A percentile compares a stretch with the other conserved stretches of the same genome.
phyloP scores from a whole-genome alignment of 23 tunicate species.

The Styela plicata region DNA sequence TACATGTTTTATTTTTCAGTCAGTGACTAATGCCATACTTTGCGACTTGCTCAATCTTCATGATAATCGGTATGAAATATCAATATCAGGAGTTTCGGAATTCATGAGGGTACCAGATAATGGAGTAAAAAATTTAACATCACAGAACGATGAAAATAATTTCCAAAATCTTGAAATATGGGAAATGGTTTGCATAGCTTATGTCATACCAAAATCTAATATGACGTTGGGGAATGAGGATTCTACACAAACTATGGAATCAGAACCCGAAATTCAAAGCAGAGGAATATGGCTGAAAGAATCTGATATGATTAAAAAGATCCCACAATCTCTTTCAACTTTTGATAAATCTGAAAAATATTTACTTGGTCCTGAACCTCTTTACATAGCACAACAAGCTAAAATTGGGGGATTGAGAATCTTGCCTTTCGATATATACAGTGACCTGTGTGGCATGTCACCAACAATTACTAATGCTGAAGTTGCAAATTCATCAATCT shows the following conservation, averaged over 20 bases:
- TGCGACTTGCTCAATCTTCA: not conserved
- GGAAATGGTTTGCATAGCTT: not conserved
- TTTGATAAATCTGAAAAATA: not conserved
- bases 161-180: not conserved
- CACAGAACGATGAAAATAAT: not conserved
- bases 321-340: not conserved
- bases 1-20: not conserved
- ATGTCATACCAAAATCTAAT: slow-evolving; percentile 4
- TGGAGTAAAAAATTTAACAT: not conserved
- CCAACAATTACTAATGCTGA: not conserved
- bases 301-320: not conserved
- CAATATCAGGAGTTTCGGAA: not conserved
- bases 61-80: not conserved
- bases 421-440: not conserved
- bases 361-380: slow-evolving; percentile 24
- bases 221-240: not conserved
- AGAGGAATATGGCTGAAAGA: slow-evolving; percentile 2
- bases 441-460: not conserved
- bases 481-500: not conserved
- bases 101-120: slow-evolving; percentile 8
- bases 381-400: slow-evolving; percentile 7
- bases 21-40: not conserved
- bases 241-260: not conserved
- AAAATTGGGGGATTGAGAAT: not conserved
- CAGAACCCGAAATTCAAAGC: slow-evolving; percentile 14